Conservation (phyloP, 2,888 invertebrate species). For the Syrphus vitripennis region DNA sequence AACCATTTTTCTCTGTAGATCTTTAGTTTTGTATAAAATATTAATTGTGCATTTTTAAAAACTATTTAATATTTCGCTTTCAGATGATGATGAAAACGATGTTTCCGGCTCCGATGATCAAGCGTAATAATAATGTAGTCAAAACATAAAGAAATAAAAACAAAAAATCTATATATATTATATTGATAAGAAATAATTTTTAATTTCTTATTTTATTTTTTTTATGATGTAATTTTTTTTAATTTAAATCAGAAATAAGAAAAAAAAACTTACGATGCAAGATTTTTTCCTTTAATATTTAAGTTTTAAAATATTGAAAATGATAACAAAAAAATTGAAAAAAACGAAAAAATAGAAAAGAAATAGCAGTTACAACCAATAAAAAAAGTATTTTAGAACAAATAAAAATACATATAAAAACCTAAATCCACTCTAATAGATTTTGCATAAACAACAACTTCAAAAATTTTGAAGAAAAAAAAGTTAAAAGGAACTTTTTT, state of each 20-base stretch:
- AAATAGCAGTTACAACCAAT: conserved; percentile 67
- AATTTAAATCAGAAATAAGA: conserved; percentile 77
- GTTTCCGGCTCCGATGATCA: conserved; percentile 80
- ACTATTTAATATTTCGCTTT: conserved; percentile 45
- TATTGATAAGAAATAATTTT: conserved; percentile 80
- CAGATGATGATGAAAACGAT: conserved; percentile 80
- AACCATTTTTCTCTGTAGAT: background rate
- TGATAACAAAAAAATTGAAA: conserved; percentile 70
- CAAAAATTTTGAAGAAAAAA: conserved; percentile 27
- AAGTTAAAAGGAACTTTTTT: conserved; percentile 31
- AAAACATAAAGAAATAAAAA: conserved; percentile 74
- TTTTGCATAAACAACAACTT: conserved; percentile 52
- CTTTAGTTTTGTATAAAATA: background rate
- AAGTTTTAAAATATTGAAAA: conserved; percentile 75
- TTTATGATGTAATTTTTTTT: conserved; percentile 80
- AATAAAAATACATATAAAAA: conserved; percentile 67
- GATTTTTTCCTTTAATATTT: conserved; percentile 75
- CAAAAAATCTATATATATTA: conserved; percentile 76
- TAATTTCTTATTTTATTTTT: conserved; percentile 80
- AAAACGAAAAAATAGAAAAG: conserved; percentile 69
- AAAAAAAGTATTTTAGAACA: conserved; percentile 69
- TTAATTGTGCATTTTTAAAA: background rate
- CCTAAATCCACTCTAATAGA: conserved; percentile 55
- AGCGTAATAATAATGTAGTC: conserved; percentile 81
- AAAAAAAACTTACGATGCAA: conserved; percentile 75